Base-by-base conservation (phyloP, 2,888 invertebrate genomes). In the Aleiodes leptofemur region DNA sequence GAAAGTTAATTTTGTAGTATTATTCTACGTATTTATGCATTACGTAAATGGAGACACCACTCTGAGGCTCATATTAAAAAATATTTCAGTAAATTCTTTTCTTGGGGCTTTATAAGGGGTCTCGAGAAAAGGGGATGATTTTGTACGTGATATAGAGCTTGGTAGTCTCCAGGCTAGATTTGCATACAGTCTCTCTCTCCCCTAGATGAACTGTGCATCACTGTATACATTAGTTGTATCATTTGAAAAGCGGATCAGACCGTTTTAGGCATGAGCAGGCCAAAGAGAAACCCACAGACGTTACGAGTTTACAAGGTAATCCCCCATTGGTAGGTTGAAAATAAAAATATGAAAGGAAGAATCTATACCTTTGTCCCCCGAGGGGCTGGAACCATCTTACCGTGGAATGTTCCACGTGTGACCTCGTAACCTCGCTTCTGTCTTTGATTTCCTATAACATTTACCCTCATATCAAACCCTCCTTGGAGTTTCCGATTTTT, bases 231-330 rank as follows among this genome's bases (percentile, higher is more conserved):
- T 14, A 11, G 57, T 57, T 53, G 69, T 69, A 69, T 61, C 64
- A 64, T 74, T 74, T 57, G 69, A 74, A 64, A 64, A 70, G 57
- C 66, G 50, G 66, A 74, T 74, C 64, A 74, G 43, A 71, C 56
- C 64, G 50, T 74, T 74, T 74, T 66, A 48, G 71, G 71, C 74
- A 64, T 56, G 71, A 64, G 74, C 53, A 61, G 14, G 23, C 61
- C 34, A 50, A 69, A 69, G 38, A 64, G 43, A 31, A 31, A 29
- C 57, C 57, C 31, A 57, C 70, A 74, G 74, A 74, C 74, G 71
- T 74, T 70, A 71, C 74, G 56, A 70, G 8, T 71, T 74, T 74
- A 74, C 71, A 70, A 74, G 71, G 61, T n/a, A 70, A 74, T 74
- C 66, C 74, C 74, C 71, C 66, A 69, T 13, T 34, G 31, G 16